Percentiles rank a stretch among this genome's conserved stretches.
Conservation (phyloP, 2,888 invertebrate genomes). For the Phengaris arion region DNA sequence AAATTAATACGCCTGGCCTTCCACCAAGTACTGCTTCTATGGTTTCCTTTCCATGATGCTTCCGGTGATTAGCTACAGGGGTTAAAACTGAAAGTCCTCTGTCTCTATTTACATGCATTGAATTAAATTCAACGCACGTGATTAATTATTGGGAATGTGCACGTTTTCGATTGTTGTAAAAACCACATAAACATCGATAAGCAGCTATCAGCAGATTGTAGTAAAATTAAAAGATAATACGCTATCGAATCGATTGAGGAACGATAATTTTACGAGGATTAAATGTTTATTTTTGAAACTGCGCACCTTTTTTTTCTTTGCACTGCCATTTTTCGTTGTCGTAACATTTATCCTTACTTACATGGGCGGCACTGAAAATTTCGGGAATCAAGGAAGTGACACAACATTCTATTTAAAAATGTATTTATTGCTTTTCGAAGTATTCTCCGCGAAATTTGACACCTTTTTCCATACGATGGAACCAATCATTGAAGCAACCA, state of each 20-base stretch:
- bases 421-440: too few relatives aligned
- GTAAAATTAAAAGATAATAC: background rate
- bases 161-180: background rate
- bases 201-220: background rate
- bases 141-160: background rate
- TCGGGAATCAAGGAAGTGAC: too few relatives aligned
- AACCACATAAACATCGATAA: background rate
- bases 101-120: background rate
- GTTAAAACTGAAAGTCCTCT: background rate
- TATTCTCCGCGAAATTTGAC: too few relatives aligned
- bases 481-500: too few relatives aligned
- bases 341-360: background rate
- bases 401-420: too few relatives aligned
- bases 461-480: too few relatives aligned
- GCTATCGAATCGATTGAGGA: background rate
- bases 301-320: background rate
- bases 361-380: too few relatives aligned
- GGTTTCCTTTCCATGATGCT: background rate
- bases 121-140: constrained; percentile 6
- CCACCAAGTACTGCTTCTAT: background rate
- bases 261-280: background rate
- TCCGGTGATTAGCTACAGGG: background rate
- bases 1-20: too few relatives aligned
- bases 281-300: constrained; percentile 2
- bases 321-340: background rate